Conservation (phyloP, 2,888 invertebrate genomes). For the Prosapia bicincta region DNA sequence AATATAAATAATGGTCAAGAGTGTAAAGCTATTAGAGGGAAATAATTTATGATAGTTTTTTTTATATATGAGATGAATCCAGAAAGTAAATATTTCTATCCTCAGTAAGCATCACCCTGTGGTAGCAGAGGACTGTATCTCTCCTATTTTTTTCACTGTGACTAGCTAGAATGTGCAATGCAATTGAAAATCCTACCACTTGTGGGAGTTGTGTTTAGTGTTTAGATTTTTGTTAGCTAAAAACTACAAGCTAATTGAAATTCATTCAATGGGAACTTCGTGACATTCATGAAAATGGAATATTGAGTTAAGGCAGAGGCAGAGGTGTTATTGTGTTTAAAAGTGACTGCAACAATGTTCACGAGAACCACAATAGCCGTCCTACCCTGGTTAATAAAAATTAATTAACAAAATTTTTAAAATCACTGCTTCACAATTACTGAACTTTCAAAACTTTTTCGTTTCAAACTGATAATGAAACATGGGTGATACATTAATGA, state of each 20-base stretch:
- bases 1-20: too few species aligned
- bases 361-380: too few species aligned
- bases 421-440: too few species aligned
- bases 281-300: constrained; percentile 14
- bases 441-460: too few species aligned
- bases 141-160: neutral
- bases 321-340: constrained; percentile 13
- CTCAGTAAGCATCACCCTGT: constrained; percentile 9
- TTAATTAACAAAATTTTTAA: too few species aligned
- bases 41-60: too few species aligned
- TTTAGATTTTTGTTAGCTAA: constrained; percentile 16
- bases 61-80: too few species aligned
- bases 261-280: constrained; percentile 15
- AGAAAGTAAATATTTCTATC: neutral
- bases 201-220: constrained; percentile 7
- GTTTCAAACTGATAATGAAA: too few species aligned
- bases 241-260: constrained; percentile 11
- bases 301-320: constrained; percentile 18
- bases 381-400: too few species aligned
- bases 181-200: constrained; percentile 16
- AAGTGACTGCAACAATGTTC: constrained; percentile 20
- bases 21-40: too few species aligned
- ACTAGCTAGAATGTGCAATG: neutral
- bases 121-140: neutral
- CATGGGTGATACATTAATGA: too few species aligned